Evolutionary conservation across 2,888 invertebrate species (phyloP).

Genomic region (Iselma pallidipennis): DNA sequence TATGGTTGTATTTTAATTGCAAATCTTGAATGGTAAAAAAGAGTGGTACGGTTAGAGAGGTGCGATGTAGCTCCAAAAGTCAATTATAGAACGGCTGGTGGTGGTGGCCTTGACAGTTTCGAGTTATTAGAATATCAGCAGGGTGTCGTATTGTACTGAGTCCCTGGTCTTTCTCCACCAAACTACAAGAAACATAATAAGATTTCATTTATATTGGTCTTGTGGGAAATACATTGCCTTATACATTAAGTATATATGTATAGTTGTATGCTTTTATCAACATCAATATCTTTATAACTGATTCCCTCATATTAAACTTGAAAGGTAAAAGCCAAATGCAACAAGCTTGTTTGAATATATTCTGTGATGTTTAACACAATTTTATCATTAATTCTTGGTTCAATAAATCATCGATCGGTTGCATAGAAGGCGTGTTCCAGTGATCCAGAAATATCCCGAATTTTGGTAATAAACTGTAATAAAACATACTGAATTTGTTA

Average conservation of each 20-base stretch:
- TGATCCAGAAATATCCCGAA: no score
- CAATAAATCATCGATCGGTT: no score
- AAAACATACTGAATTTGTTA: no score
- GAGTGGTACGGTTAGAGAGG: conserved; percentile 25
- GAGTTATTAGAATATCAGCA: conserved; percentile 45
- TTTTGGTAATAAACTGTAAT: no score
- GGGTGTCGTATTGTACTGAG: conserved; percentile 38
- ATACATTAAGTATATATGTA: background rate
- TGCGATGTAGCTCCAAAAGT: conserved; percentile 41
- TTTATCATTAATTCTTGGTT: no score
- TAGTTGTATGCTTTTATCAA: background rate
- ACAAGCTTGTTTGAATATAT: no score
- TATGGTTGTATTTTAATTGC: conserved; percentile 35
- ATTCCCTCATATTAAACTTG: background rate
- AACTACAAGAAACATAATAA: conserved; percentile 20
- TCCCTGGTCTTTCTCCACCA: conserved; percentile 19
- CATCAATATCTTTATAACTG: background rate
- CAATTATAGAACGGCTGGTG: conserved; percentile 39
- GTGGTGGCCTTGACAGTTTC: conserved; percentile 36
- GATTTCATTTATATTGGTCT: conserved; percentile 23
- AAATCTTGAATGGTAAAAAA: conserved; percentile 30
- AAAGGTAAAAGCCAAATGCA: background rate
- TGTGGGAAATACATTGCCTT: conserved; percentile 7
- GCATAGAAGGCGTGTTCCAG: no score
- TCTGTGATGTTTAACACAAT: no score